Evolutionary conservation across 2,113 vertebrate genomes (phyloP), one percentile per base, ranked within the genome.

Genomic region (Ahaetulla prasina): DNA sequence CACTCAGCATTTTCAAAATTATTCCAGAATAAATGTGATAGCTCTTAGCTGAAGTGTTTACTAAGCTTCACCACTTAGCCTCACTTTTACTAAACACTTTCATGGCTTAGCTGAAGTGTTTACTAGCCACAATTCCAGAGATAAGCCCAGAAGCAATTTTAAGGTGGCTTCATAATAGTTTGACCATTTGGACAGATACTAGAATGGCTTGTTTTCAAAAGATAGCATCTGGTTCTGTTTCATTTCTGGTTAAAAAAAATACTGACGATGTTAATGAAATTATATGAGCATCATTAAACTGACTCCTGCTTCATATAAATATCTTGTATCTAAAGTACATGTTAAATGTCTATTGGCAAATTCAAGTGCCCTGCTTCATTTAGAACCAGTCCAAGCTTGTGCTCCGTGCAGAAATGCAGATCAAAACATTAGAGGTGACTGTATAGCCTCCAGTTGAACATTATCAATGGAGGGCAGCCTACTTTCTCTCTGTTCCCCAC

Each of bases 161-260:
- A 94, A 87, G 43, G 87, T 93, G 45, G 54, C 55, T 11, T 92
- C 86, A 11, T 22, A 91, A 39, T 30, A 57, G 22, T 39, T 52
- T 39, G n/a, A 90, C 84, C 22, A 1, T 50, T 52, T 47, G 88
- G 91, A 93, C 96, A 95, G 95, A 94, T 95, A 93, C 90, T 95
- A 93, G 85, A 94, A 80, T 14, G 85, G 68, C 30, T 52, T 68
- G 68, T 84, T 89, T 86, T 87, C 54, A 23, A 85, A 27, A 85
- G 89, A 88, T 45, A 94, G 89, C 74, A 92, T 94, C 90, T 85
- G 94, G 94, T 55, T 55, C 74, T 89, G 68, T 91, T 88, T 90
- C 86, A 27, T 14, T 49, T 45, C 92, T 53, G 12, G 85, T 91
- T 80, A 55, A 88, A 52, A 52, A 91, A 94, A 93, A 49, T 14